A percentile compares a stretch with the other conserved stretches of the same genome.
These are phyloP conservation scores for Drosophila prosaltans DNA, from an alignment of 1,140 invertebrate genomes.

Conservation along the genomic window DNA sequence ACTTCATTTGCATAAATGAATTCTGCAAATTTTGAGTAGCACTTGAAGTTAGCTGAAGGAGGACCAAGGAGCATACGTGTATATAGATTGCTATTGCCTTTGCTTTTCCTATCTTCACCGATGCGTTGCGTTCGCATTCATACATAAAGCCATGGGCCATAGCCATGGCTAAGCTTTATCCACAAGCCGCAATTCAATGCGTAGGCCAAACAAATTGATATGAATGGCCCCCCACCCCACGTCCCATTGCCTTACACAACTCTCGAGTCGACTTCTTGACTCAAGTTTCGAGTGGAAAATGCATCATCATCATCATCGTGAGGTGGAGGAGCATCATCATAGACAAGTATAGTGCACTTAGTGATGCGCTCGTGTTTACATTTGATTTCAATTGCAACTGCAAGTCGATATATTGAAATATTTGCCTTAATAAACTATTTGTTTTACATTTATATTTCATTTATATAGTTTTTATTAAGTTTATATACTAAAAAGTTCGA, in stretches of 20 bases:
- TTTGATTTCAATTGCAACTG: background rate
- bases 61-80: constrained; percentile 38
- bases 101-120: constrained; percentile 6
- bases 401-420: background rate
- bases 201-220: constrained; percentile 72
- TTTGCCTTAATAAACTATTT: too few species aligned
- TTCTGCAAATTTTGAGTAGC: constrained; percentile 79
- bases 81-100: constrained; percentile 7
- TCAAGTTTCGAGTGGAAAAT: constrained; percentile 58
- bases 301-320: constrained; percentile 35
- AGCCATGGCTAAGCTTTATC: constrained; percentile 45
- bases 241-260: background rate
- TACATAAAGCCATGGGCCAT: constrained; percentile 8
- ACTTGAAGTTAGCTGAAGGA: constrained; percentile 45
- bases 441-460: too few species aligned
- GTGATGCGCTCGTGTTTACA: background rate
- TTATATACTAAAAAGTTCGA: too few species aligned
- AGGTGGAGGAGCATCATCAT: background rate
- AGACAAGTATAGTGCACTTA: background rate
- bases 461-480: too few species aligned
- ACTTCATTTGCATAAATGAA: constrained; percentile 81
- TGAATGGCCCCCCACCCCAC: constrained; percentile 43
- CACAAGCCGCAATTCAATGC: constrained; percentile 74
- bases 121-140: background rate
- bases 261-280: constrained; percentile 42